These are phyloP conservation scores for Seriola quinqueradiata DNA, from an alignment of 2,113 vertebrate species.

Conservation along the genomic window DNA sequence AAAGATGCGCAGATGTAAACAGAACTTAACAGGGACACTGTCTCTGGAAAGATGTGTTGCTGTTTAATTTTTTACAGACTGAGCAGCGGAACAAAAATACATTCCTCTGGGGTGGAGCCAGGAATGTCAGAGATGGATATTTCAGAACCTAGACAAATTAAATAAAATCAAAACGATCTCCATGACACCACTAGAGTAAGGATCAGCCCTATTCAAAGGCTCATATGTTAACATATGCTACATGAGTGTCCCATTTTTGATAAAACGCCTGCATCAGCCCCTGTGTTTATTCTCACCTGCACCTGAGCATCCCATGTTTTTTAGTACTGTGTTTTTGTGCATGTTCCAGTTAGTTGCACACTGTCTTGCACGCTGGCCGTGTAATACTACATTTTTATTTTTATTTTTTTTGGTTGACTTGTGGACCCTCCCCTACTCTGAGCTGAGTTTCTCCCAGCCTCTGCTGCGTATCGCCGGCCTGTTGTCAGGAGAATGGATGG, in stretches of 20 bases:
- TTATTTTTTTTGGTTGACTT: slow-evolving; percentile 57
- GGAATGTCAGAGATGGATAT: background rate
- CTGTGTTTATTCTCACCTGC: slow-evolving; percentile 27
- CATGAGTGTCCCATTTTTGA: background rate
- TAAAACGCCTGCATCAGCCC: background rate
- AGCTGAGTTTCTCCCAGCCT: slow-evolving; percentile 57
- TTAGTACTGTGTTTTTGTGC: slow-evolving; percentile 23
- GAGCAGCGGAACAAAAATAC: background rate
- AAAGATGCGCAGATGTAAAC: background rate
- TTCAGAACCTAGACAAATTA: background rate
- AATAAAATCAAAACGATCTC: background rate
- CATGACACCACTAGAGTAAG: background rate
- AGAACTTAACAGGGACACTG: background rate
- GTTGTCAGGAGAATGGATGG: slow-evolving; percentile 97
- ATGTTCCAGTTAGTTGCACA: slow-evolving; percentile 55
- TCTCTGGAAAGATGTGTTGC: background rate
- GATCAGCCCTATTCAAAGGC: slow-evolving; percentile 1
- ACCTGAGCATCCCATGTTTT: slow-evolving; percentile 32
- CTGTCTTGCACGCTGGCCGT: slow-evolving; percentile 30
- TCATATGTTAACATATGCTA: background rate
- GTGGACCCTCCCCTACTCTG: slow-evolving; percentile 84
- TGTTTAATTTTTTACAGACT: background rate
- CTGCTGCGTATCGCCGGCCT: slow-evolving; percentile 84
- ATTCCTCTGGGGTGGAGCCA: background rate
- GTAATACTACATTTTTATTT: slow-evolving; percentile 25